Percentiles rank a stretch among this genome's conserved stretches.
Evolutionary conservation across 2,113 vertebrate genomes (phyloP).

Genomic region (Pithys albifrons): DNA sequence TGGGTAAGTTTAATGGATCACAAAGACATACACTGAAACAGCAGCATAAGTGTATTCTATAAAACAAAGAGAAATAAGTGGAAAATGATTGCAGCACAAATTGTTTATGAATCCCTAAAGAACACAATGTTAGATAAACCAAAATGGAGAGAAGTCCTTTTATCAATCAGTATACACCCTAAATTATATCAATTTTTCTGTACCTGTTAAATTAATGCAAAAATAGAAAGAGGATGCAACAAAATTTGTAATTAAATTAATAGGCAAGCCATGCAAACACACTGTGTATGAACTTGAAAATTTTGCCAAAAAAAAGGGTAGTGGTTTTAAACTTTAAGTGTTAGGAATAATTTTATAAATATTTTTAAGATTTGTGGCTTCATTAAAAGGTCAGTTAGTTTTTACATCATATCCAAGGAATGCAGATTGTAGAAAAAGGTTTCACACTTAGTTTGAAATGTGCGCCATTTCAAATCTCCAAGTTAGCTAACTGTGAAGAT

Average conservation of each 20-base stretch:
- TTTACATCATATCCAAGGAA: not conserved
- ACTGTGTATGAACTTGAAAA: not conserved
- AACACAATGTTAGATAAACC: not conserved
- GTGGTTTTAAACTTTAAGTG: not conserved
- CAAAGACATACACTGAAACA: conserved; percentile 6
- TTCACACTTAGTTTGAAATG: not conserved
- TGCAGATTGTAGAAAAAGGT: not conserved
- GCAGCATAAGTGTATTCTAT: conserved; percentile 19
- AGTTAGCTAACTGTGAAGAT: not conserved
- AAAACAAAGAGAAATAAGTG: conserved; percentile 25
- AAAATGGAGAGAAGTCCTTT: not conserved
- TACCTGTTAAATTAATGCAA: not conserved
- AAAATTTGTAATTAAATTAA: not conserved
- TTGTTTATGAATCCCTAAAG: conserved; percentile 20
- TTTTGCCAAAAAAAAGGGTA: not conserved
- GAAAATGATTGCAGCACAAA: not conserved
- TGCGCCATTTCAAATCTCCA: not conserved
- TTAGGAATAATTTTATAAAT: not conserved
- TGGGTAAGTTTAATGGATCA: conserved; percentile 20
- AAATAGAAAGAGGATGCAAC: not conserved
- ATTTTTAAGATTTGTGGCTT: not conserved
- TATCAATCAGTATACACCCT: not conserved
- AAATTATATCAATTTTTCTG: not conserved
- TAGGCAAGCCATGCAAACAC: not conserved
- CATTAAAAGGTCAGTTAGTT: not conserved